A percentile compares a stretch with the other conserved stretches of the same genome.
These are phyloP conservation scores for Mobula birostris DNA, from an alignment of 2,113 vertebrate genomes.

Conservation along the genomic window DNA sequence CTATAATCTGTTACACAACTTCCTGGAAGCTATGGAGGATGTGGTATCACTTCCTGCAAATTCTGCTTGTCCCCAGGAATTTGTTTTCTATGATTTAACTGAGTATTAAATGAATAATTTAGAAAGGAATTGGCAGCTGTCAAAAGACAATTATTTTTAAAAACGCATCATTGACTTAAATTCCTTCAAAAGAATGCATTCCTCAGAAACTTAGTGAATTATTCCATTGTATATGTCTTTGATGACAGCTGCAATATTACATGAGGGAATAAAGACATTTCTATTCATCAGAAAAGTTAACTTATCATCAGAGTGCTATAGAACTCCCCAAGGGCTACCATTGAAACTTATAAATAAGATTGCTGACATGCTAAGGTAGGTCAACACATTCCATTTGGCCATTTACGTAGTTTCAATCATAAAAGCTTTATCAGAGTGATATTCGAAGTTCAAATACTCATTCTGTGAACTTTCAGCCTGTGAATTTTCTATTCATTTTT, in stretches of 20 bases:
- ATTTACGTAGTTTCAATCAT: not conserved
- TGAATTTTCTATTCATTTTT: not conserved
- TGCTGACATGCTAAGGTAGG: not conserved
- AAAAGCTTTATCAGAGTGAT: not conserved
- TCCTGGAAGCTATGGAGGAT: slow-evolving; percentile 25
- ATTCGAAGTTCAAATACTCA: not conserved
- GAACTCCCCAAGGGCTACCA: not conserved
- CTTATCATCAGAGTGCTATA: not conserved
- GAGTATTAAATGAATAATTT: not conserved
- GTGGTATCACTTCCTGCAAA: slow-evolving; percentile 30
- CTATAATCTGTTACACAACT: not conserved
- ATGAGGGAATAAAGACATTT: not conserved
- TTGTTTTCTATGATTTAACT: not conserved
- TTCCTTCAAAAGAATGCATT: not conserved
- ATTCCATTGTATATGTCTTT: not conserved
- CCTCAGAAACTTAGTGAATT: not conserved
- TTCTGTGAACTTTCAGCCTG: not conserved
- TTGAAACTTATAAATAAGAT: not conserved
- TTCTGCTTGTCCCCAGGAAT: slow-evolving; percentile 20
- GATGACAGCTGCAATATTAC: not conserved
- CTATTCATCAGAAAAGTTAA: not conserved
- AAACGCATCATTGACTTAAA: not conserved
- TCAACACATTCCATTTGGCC: not conserved
- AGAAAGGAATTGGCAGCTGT: slow-evolving; percentile 6
- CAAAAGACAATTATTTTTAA: slow-evolving; percentile 3